These are phyloP conservation scores for Diorhabda sublineata DNA, from an alignment of 1,140 invertebrate genomes.

Conservation along the genomic window DNA sequence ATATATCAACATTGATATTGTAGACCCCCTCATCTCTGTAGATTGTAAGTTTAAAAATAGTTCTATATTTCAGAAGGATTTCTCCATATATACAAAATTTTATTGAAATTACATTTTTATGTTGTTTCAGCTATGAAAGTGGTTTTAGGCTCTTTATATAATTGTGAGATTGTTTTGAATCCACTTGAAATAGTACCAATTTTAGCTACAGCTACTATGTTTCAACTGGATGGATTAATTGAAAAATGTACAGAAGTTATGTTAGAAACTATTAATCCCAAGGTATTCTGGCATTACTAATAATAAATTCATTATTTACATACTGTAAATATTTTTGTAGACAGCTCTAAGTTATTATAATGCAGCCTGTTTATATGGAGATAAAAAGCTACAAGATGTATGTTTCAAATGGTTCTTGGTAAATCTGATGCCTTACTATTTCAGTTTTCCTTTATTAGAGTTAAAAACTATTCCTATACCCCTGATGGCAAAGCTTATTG, in stretches of 20 bases:
- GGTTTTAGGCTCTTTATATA: slow-evolving; percentile 76
- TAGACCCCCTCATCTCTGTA: slow-evolving; percentile 69
- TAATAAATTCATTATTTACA: not conserved
- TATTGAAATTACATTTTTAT: not conserved
- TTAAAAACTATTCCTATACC: slow-evolving; percentile 49
- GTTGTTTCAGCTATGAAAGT: slow-evolving; percentile 56
- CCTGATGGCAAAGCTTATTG: slow-evolving; percentile 63
- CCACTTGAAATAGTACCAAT: slow-evolving; percentile 66
- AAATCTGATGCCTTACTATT: slow-evolving; percentile 62
- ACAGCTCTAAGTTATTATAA: slow-evolving; percentile 68
- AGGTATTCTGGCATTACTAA: slow-evolving; percentile 37
- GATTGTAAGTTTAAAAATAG: slow-evolving; percentile 53
- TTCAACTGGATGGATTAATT: slow-evolving; percentile 72
- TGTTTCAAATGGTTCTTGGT: slow-evolving; percentile 67
- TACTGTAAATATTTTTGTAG: slow-evolving; percentile 59
- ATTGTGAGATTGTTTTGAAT: slow-evolving; percentile 71
- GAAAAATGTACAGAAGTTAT: slow-evolving; percentile 73
- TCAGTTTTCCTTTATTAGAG: slow-evolving; percentile 51
- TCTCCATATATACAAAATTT: not conserved
- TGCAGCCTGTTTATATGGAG: slow-evolving; percentile 64
- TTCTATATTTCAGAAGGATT: not conserved
- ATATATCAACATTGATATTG: slow-evolving; percentile 65
- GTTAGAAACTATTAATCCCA: slow-evolving; percentile 68
- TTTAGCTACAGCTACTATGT: slow-evolving; percentile 70
- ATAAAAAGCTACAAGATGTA: slow-evolving; percentile 57